Evolutionary conservation across 2,113 vertebrate species (phyloP), one percentile per base, ranked within the genome.

Genomic region (Pelecanus crispus): DNA sequence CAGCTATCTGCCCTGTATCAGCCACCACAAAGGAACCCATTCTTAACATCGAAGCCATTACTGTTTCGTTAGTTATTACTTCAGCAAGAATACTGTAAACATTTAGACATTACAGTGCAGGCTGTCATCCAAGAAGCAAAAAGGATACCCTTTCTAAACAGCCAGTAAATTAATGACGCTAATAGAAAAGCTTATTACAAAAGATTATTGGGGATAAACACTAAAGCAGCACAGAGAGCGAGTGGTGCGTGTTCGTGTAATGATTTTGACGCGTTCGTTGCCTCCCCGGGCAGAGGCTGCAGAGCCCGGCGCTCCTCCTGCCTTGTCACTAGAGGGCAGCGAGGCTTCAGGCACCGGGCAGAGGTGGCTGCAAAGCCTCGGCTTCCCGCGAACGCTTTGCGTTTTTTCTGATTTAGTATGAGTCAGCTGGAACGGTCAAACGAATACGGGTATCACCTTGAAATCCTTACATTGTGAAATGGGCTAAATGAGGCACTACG

Each of bases 391-490:
- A 58, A 5, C 31, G 13, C 4, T 13, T 44, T 12, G 10, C 13
- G n/a, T 13, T 36, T 47, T 20, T 6, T 40, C 45, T 7, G 3
- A 3, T 3, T 22, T 1, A 17, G 3, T 0, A 3, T 2, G 49
- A 68, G 28, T 18, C 55, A 53, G 70, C 7, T 50, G 2, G 53
- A 52, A 7, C 0, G 14, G 47, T 7, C 50, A 13, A 15, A 40
- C 28, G 10, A 34, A 49, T 2, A 1, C 0, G 4, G 50, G 45
- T 2, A 13, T 53, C 70, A 19, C 38, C 72, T 63, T n/a, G 5
- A 24, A 28, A 47, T 5, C 47, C 52, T 9, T 14, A 0, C 24
- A 0, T 1, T 55, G 77, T 9, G 11, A 24, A 25, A 42, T 0
- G 56, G 61, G 47, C 36, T 7, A 4, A 2, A 61, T 1, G 26